Evolutionary conservation across 2,113 vertebrate genomes (phyloP).

Genomic region (Phaethornis superciliosus): DNA sequence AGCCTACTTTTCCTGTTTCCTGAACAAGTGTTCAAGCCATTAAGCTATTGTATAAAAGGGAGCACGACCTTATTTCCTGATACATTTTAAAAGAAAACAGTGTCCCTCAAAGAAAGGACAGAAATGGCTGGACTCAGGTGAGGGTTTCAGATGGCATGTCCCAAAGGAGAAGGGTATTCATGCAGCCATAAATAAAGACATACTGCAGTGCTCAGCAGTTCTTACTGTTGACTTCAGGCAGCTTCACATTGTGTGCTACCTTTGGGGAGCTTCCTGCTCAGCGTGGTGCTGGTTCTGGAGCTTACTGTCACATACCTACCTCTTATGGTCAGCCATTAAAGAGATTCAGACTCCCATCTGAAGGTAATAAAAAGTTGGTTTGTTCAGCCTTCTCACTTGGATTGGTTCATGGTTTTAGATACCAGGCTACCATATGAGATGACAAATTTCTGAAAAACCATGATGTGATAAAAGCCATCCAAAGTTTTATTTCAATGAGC

Average conservation of each 20-base stretch:
- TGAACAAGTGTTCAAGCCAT: constrained; percentile 69
- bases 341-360: not conserved
- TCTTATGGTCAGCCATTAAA: not conserved
- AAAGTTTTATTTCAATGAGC: not conserved
- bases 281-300: not conserved
- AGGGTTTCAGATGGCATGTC: constrained; percentile 52
- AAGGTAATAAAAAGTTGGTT: not conserved
- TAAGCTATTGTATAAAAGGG: constrained; percentile 64
- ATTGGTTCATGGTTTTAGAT: not conserved
- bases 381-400: not conserved
- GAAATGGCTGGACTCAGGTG: constrained; percentile 47
- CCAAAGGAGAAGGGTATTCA: constrained; percentile 14
- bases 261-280: constrained; percentile 39
- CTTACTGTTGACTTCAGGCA: not conserved
- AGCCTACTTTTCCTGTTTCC: constrained; percentile 69
- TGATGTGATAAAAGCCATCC: not conserved
- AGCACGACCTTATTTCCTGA: constrained; percentile 47
- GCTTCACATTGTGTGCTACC: not conserved
- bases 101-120: constrained; percentile 45
- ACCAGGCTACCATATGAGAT: not conserved
- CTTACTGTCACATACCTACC: not conserved
- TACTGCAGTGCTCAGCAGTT: constrained; percentile 53
- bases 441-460: not conserved
- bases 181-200: not conserved
- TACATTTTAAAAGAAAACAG: constrained; percentile 43